Percentiles rank a stretch among this genome's conserved stretches.
Evolutionary conservation across 1,140 invertebrate species (phyloP).

Genomic region (Diprion similis): DNA sequence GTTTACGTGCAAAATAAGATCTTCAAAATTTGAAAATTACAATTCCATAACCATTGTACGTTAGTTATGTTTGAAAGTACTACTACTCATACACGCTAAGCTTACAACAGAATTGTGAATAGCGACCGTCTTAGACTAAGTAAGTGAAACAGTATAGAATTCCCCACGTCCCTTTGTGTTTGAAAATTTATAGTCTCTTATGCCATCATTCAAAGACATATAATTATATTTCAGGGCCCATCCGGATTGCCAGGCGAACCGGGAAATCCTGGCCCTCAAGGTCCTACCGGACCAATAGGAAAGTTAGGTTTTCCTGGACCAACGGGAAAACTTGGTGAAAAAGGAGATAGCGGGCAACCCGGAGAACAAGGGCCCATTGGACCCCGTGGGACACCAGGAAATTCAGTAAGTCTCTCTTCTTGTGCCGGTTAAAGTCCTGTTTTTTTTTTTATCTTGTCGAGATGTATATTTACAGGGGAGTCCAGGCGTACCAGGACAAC

Average conservation of each 20-base stretch:
- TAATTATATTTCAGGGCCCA: slow-evolving; percentile 37
- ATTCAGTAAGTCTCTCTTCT: slow-evolving; percentile 33
- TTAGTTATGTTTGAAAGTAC: too few species aligned
- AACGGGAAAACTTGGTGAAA: slow-evolving; percentile 57
- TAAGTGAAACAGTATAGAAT: too few species aligned
- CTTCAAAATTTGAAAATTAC: not conserved
- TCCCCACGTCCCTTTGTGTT: too few species aligned
- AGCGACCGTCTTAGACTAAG: too few species aligned
- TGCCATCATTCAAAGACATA: too few species aligned
- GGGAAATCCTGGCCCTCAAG: slow-evolving; percentile 48
- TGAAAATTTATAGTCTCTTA: too few species aligned
- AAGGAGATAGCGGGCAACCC: slow-evolving; percentile 60
- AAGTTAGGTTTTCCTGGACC: slow-evolving; percentile 41
- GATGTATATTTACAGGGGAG: slow-evolving; percentile 2
- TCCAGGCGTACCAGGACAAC: slow-evolving; percentile 34
- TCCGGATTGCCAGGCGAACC: slow-evolving; percentile 44
- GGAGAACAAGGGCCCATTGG: slow-evolving; percentile 69
- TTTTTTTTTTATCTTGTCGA: too few species aligned
- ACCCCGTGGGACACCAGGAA: slow-evolving; percentile 67
- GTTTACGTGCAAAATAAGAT: not conserved
- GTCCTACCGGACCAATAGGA: slow-evolving; percentile 45
- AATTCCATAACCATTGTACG: too few species aligned
- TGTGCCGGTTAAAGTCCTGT: not conserved
- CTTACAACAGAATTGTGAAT: too few species aligned
- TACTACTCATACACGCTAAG: too few species aligned